Evolutionary conservation across 2,888 invertebrate genomes (phyloP).

Genomic region (Spicauda simplicius): DNA sequence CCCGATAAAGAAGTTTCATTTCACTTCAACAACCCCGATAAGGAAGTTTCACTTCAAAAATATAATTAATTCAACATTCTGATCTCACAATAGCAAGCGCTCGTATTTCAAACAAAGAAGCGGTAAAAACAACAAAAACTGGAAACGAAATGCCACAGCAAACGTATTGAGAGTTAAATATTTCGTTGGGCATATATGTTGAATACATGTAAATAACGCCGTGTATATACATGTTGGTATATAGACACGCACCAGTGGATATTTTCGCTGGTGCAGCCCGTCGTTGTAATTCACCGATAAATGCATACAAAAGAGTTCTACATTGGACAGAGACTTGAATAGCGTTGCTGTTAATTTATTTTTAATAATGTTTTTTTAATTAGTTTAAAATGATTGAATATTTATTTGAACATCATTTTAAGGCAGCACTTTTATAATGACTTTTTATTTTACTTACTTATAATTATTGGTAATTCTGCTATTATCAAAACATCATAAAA

Average conservation of each 20-base stretch:
- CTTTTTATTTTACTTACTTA: too few relatives aligned
- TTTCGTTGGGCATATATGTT: constrained; percentile 23
- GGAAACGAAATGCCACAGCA: constrained; percentile 21
- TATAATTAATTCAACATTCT: too few relatives aligned
- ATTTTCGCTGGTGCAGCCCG: constrained; percentile 71
- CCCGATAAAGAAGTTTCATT: too few relatives aligned
- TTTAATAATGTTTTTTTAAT: background rate
- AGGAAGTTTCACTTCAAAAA: too few relatives aligned
- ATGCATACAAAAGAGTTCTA: constrained; percentile 80
- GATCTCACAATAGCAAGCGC: background rate
- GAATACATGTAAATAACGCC: constrained; percentile 26
- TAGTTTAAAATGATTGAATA: too few relatives aligned
- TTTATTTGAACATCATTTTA: too few relatives aligned
- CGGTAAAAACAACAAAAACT: constrained; percentile 11
- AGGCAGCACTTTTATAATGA: too few relatives aligned
- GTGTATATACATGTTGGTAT: constrained; percentile 26
- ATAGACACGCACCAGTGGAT: constrained; percentile 45
- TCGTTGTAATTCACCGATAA: constrained; percentile 83
- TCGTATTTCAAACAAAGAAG: background rate
- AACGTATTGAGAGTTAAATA: constrained; percentile 22
- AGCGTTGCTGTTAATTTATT: constrained; percentile 49
- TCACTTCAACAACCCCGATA: too few relatives aligned
- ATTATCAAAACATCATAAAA: too few relatives aligned
- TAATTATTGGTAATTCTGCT: too few relatives aligned
- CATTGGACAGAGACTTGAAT: constrained; percentile 53